A percentile compares a stretch with the other conserved stretches of the same genome.
phyloP scores from a whole-genome alignment of 2,113 vertebrate genomes.

The Turdus rufiventris region DNA sequence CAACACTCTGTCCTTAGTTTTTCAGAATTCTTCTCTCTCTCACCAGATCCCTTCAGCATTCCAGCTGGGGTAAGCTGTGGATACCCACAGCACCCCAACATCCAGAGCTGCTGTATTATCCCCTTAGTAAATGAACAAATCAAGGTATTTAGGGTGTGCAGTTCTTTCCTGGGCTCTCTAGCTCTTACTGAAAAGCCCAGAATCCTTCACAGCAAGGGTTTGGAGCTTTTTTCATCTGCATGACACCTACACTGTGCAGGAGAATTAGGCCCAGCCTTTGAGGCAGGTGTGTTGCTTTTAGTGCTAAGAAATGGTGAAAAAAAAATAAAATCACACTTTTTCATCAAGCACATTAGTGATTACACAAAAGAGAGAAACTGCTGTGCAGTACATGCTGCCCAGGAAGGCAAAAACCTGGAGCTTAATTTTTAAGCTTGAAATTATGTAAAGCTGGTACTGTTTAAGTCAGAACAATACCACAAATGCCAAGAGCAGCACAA shows the following conservation, averaged over 20 bases:
- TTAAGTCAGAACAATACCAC: neutral
- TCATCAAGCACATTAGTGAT: neutral
- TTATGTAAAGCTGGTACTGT: neutral
- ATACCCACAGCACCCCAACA: neutral
- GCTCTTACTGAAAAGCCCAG: neutral
- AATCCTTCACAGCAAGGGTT: neutral
- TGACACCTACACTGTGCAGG: neutral
- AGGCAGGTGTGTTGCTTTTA: neutral
- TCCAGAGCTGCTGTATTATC: neutral
- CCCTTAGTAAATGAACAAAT: neutral
- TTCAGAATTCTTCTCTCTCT: neutral
- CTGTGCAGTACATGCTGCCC: neutral
- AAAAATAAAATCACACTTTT: neutral
- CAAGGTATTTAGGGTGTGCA: neutral
- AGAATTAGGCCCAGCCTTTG: neutral
- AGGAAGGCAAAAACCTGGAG: neutral
- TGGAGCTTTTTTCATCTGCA: neutral
- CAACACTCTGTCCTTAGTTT: neutral
- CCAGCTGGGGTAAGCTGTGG: neutral
- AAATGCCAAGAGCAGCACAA: neutral
- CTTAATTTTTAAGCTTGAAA: neutral
- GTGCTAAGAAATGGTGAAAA: neutral
- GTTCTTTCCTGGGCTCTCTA: neutral
- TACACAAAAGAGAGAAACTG: neutral
- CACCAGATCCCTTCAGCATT: neutral